A percentile compares a stretch with the other conserved stretches of the same genome.
Evolutionary conservation across 2,113 vertebrate species (phyloP).

Genomic region (Abramis brama): DNA sequence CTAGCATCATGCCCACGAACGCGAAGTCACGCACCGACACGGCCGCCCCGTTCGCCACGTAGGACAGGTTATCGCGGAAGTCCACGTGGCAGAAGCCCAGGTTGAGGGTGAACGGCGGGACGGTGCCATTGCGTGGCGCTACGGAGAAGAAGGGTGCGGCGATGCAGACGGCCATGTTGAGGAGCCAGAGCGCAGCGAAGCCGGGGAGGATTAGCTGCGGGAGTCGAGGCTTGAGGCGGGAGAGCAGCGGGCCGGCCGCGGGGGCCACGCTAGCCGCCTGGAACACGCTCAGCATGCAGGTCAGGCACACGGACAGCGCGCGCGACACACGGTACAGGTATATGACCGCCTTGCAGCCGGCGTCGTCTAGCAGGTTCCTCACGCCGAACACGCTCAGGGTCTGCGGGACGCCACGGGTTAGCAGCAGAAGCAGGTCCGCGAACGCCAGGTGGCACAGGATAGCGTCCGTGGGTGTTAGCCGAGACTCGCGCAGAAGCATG

Average conservation of each 20-base stretch:
- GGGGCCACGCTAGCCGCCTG: slow-evolving; percentile 74
- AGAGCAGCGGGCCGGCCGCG: slow-evolving; percentile 50
- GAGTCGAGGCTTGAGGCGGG: slow-evolving; percentile 67
- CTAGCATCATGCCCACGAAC: slow-evolving; percentile 77
- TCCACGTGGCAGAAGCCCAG: slow-evolving; percentile 78
- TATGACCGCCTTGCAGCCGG: slow-evolving; percentile 78
- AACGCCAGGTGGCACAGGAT: slow-evolving; percentile 80
- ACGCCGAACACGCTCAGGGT: slow-evolving; percentile 78
- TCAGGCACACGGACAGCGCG: slow-evolving; percentile 79
- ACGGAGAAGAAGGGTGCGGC: slow-evolving; percentile 75
- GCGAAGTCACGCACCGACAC: slow-evolving; percentile 73
- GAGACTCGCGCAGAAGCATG: slow-evolving; percentile 61
- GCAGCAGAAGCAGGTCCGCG: slow-evolving; percentile 75
- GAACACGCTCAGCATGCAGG: slow-evolving; percentile 79
- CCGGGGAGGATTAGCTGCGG: slow-evolving; percentile 69
- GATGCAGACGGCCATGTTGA: slow-evolving; percentile 78
- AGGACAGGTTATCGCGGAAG: slow-evolving; percentile 76
- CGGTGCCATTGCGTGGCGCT: slow-evolving; percentile 75
- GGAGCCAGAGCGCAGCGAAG: slow-evolving; percentile 73
- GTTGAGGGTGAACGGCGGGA: slow-evolving; percentile 77
- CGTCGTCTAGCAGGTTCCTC: slow-evolving; percentile 70
- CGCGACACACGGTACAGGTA: slow-evolving; percentile 74
- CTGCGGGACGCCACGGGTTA: slow-evolving; percentile 77
- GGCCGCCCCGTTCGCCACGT: slow-evolving; percentile 75
- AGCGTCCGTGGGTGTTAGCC: slow-evolving; percentile 75